Conservation (phyloP, 1,140 invertebrate genomes). For the Hesperophylax magnus region DNA sequence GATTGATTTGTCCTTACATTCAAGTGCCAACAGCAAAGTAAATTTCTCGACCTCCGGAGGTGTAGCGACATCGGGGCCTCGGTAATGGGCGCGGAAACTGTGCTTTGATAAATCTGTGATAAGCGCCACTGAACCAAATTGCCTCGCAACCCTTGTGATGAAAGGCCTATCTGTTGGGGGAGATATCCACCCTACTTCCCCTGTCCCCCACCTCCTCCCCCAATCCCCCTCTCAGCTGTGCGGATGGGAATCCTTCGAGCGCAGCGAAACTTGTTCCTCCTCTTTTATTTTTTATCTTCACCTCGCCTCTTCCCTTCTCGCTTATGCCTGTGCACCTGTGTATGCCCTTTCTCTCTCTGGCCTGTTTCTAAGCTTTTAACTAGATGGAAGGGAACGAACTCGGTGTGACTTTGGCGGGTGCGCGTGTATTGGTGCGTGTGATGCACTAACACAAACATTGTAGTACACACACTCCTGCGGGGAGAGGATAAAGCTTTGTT, state of each 20-base stretch:
- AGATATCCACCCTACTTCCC: neutral
- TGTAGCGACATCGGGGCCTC: no score
- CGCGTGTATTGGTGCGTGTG: conserved; percentile 17
- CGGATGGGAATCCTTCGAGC: conserved; percentile 55
- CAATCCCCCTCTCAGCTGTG: conserved; percentile 17
- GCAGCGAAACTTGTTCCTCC: conserved; percentile 56
- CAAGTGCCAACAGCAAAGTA: no score
- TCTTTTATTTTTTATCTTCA: conserved; percentile 46
- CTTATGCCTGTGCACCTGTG: neutral
- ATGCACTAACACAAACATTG: neutral
- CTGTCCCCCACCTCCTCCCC: conserved; percentile 2
- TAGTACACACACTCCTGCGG: neutral
- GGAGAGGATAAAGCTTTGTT: conserved; percentile 24
- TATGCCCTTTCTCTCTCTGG: neutral
- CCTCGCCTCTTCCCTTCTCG: conserved; percentile 21
- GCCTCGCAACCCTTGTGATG: conserved; percentile 45
- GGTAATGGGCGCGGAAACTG: neutral
- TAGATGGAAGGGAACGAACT: conserved; percentile 47
- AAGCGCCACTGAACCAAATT: conserved; percentile 20
- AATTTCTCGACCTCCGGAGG: no score
- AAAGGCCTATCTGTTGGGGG: conserved; percentile 49
- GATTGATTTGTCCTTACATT: no score
- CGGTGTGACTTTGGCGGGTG: conserved; percentile 29
- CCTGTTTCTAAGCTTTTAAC: conserved; percentile 36
- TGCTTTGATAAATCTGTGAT: conserved; percentile 23